Conservation (phyloP, 2,113 vertebrate genomes). For the Carassius gibelio region DNA sequence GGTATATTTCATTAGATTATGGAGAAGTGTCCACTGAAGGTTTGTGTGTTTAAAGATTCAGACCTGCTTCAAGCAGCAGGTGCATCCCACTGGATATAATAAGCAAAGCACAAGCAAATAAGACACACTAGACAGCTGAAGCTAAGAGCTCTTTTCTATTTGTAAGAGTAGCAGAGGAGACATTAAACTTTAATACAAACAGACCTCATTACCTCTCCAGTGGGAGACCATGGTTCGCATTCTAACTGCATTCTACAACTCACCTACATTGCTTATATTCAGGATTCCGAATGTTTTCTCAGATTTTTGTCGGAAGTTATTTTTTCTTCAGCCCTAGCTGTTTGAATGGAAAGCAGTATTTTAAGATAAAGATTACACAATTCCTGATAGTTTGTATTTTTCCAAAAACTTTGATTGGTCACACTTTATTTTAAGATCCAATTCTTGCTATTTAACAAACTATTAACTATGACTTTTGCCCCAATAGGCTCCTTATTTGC, state of each 20-base stretch:
- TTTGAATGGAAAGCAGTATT: not conserved
- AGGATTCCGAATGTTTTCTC: not conserved
- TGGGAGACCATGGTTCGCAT: not conserved
- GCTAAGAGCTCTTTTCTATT: conserved; percentile 20
- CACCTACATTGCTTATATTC: not conserved
- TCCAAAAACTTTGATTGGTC: not conserved
- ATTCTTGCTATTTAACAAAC: too few relatives aligned
- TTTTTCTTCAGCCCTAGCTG: not conserved
- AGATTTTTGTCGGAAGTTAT: not conserved
- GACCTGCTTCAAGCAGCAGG: conserved; percentile 3
- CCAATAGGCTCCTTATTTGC: too few relatives aligned
- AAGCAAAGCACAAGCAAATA: conserved; percentile 23
- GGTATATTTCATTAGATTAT: not conserved
- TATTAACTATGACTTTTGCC: too few relatives aligned
- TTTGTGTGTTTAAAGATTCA: conserved; percentile 44
- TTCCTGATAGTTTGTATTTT: not conserved
- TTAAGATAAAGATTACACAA: not conserved
- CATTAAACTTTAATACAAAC: conserved; percentile 38
- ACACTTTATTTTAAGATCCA: too few relatives aligned
- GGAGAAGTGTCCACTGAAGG: conserved; percentile 3
- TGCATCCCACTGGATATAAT: conserved; percentile 27
- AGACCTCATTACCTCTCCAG: conserved; percentile 30
- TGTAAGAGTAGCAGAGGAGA: conserved; percentile 18
- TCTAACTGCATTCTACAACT: not conserved
- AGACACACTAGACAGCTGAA: conserved; percentile 13